phyloP scores from a whole-genome alignment of 2,888 invertebrate species.

The Emmelina monodactyla region DNA sequence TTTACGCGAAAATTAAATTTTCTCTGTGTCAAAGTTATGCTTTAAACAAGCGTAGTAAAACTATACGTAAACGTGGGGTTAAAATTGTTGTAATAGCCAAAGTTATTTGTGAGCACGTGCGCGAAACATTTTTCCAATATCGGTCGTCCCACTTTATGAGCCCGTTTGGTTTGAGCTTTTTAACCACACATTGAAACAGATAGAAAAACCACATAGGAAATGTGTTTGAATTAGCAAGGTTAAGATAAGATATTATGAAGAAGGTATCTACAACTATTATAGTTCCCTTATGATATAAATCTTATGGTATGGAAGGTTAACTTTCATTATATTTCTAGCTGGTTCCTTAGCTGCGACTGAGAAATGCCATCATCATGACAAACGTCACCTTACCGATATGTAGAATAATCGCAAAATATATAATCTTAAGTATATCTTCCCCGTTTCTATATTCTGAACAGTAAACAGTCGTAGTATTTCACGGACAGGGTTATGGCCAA shows the following conservation, averaged over 20 bases:
- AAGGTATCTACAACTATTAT: neutral
- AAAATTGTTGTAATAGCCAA: slow-evolving; percentile 22
- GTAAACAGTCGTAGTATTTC: neutral
- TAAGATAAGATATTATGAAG: neutral
- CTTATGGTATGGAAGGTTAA: too few relatives aligned
- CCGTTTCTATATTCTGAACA: neutral
- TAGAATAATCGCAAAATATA: too few relatives aligned
- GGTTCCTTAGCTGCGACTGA: too few relatives aligned
- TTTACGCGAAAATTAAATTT: too few relatives aligned
- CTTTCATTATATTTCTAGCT: too few relatives aligned
- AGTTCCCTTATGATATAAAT: too few relatives aligned
- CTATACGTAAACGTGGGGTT: too few relatives aligned
- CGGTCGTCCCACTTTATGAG: slow-evolving; percentile 24
- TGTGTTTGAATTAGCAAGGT: neutral
- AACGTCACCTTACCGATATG: too few relatives aligned
- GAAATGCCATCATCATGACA: too few relatives aligned
- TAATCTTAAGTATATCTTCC: neutral
- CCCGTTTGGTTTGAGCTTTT: slow-evolving; percentile 12
- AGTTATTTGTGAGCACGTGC: too few relatives aligned
- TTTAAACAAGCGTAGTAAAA: too few relatives aligned
- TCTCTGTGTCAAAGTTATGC: too few relatives aligned
- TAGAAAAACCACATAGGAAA: neutral
- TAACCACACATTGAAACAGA: neutral
- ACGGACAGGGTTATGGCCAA: neutral
- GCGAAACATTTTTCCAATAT: slow-evolving; percentile 50